Conservation (phyloP, 2,113 vertebrate species). For the Emydocephalus ijimae region DNA sequence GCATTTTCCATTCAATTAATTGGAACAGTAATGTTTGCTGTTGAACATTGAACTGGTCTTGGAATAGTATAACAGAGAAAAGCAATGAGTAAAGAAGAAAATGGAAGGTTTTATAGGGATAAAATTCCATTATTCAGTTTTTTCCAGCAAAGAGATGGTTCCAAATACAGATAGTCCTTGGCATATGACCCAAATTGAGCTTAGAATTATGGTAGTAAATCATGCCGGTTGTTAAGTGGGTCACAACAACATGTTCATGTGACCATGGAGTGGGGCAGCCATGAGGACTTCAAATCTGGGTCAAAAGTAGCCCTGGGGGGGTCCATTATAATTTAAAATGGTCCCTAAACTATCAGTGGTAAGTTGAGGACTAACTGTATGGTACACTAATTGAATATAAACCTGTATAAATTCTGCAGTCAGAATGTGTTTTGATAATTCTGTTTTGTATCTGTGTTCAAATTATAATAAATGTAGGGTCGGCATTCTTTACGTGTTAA, state of each 20-base stretch:
- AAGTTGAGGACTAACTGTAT: not conserved
- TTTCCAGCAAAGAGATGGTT: not conserved
- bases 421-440: not conserved
- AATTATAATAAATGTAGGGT: not conserved
- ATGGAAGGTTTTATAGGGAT: not conserved
- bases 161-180: not conserved
- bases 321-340: not conserved
- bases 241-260: not conserved
- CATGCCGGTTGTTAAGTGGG: not conserved
- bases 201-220: not conserved
- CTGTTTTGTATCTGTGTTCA: not conserved
- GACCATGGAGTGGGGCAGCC: not conserved
- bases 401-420: not conserved
- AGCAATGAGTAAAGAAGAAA: not conserved
- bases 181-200: not conserved
- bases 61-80: rapidly evolving
- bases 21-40: not conserved
- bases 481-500: not conserved
- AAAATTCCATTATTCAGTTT: not conserved
- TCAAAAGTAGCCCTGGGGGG: not conserved
- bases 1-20: not conserved
- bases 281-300: not conserved
- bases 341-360: not conserved
- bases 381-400: not conserved
- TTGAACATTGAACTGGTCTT: rapidly evolving